These are phyloP conservation scores for Drosophila mauritiana DNA, from an alignment of 1,140 invertebrate genomes.

Conservation along the genomic window DNA sequence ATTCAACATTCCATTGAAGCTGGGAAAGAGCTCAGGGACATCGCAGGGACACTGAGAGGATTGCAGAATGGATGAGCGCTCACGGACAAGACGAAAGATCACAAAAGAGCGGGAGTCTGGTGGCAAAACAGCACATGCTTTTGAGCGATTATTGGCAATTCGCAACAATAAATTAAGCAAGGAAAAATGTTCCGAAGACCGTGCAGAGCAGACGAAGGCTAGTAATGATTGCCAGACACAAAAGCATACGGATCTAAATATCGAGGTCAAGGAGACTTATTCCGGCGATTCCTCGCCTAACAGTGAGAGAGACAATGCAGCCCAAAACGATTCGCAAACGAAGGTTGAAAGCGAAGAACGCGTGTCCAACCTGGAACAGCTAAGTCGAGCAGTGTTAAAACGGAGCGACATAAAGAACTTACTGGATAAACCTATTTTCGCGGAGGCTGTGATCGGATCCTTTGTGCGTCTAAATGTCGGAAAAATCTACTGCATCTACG, in stretches of 20 bases:
- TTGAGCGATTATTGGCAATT: slow-evolving; percentile 14
- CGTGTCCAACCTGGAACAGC: slow-evolving; percentile 9
- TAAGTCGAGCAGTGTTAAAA: slow-evolving; percentile 26
- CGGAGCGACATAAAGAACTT: slow-evolving; percentile 38
- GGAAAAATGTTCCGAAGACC: background rate
- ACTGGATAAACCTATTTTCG: slow-evolving; percentile 50
- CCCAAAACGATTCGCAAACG: too few relatives aligned
- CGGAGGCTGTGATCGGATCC: slow-evolving; percentile 30
- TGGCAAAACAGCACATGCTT: slow-evolving; percentile 12
- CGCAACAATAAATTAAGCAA: slow-evolving; percentile 15
- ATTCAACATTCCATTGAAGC: slow-evolving; percentile 17
- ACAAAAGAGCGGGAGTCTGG: slow-evolving; percentile 6
- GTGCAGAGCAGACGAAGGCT: background rate
- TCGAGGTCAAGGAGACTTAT: slow-evolving; percentile 22
- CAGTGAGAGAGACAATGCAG: background rate
- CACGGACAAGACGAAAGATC: background rate
- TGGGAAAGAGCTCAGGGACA: background rate
- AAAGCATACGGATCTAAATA: slow-evolving; percentile 1
- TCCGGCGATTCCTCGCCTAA: slow-evolving; percentile 36
- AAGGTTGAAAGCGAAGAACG: too few relatives aligned
- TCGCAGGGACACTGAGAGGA: background rate
- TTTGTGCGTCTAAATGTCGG: slow-evolving; percentile 40
- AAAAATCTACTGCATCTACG: slow-evolving; percentile 7
- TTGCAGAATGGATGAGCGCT: slow-evolving; percentile 13
- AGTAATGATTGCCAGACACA: background rate